Base-by-base conservation (phyloP, 2,888 invertebrate genomes). In the Cephalotes varians region DNA sequence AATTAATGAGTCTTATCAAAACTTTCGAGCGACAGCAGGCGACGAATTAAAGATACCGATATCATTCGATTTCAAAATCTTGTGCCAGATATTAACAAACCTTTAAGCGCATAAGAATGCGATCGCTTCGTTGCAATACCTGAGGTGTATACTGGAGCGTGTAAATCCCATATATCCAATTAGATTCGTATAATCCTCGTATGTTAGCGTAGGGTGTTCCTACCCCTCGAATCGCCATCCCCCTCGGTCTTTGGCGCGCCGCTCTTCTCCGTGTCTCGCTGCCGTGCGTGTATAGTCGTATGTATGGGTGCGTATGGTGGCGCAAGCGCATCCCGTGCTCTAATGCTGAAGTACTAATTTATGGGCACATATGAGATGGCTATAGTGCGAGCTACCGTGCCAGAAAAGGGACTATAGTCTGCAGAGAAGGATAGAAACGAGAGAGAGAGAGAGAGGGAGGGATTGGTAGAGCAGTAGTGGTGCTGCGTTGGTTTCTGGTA, bases 261-360 rank as follows among this genome's bases (percentile, higher is more conserved):
- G n/a, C 47, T 54, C 54, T 44, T 79, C 77, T 81, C 9, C 31
- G 34, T 64, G 58, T 82, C 47, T 34, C 25, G 56, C 21, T 28
- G 18, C 56, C 15, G 25, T n/a, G 15, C n/a, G 31, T 49, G 44
- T 47, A 7, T 44, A 25, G 62, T 31, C 37, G 7, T 25, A 37
- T 54, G 49, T 85, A 54, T 69, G 85, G 69, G 69, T 76, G 86
- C 82, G 51, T 76, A n/a, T 37, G 86, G 60, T 76, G 79, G 90
- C 90, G 89, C 88, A 86, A 88, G 90, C 90, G 91, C 87, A 85
- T 88, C 88, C 87, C 88, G 89, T 91, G 89, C 92, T 90, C 90
- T 93, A 93, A 94, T 92, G 92, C 92, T 91, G 92, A 92, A 93
- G 92, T 92, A 92, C 93, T 93, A 94, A 94, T 94, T 94, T 94